These are phyloP conservation scores for Zeus faber DNA, from an alignment of 2,113 vertebrate genomes.

Conservation along the genomic window DNA sequence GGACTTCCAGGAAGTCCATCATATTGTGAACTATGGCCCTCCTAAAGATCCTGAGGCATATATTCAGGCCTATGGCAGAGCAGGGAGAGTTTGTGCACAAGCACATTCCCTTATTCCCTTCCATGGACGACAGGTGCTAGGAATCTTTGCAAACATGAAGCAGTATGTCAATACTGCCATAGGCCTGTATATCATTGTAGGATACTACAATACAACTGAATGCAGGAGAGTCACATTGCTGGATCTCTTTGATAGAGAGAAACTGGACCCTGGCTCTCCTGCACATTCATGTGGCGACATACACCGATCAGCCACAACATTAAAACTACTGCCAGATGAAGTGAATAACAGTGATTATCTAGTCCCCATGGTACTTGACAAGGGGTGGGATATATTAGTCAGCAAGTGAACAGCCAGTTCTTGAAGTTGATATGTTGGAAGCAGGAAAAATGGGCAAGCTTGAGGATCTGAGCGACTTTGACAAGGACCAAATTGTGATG, in stretches of 20 bases:
- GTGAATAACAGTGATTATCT: too few relatives aligned
- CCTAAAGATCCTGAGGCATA: neutral
- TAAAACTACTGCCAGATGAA: too few relatives aligned
- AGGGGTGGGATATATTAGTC: too few relatives aligned
- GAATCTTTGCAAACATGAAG: neutral
- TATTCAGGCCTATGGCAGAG: neutral
- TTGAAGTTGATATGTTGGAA: too few relatives aligned
- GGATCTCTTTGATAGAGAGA: neutral
- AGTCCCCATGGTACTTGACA: too few relatives aligned
- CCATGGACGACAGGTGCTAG: neutral
- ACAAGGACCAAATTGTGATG: too few relatives aligned
- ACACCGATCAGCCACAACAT: too few relatives aligned
- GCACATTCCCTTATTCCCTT: neutral
- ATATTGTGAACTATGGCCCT: neutral
- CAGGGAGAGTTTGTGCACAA: neutral
- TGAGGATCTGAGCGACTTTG: too few relatives aligned
- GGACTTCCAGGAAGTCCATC: conserved; percentile 1
- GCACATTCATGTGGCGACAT: neutral
- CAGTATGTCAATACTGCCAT: neutral
- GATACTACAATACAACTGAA: neutral
- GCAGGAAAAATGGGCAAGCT: too few relatives aligned
- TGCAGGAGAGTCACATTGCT: neutral
- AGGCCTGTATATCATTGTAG: too few relatives aligned
- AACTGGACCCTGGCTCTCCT: neutral
- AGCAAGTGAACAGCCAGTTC: too few relatives aligned